A percentile compares a stretch with the other conserved stretches of the same genome.
Conservation (phyloP, 2,113 vertebrate genomes). For the Hippopotamus amphibius region DNA sequence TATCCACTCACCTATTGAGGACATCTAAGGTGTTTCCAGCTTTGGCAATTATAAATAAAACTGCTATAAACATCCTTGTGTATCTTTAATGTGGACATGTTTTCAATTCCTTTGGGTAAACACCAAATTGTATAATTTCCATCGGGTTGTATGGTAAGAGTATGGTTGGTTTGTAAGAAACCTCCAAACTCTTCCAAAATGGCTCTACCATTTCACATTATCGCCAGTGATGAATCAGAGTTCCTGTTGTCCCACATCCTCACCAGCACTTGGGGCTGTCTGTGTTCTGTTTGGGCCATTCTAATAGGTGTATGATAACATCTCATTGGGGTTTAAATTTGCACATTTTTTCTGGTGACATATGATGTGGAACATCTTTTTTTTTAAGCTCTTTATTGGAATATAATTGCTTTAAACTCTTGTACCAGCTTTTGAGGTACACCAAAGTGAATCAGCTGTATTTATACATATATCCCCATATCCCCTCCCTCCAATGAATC, state of each 20-base stretch:
- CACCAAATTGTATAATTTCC: background rate
- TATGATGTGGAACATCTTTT: background rate
- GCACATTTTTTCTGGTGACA: accelerated
- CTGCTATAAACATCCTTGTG: background rate
- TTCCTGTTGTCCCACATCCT: background rate
- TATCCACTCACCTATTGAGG: background rate
- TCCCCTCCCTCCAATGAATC: no score
- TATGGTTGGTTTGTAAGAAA: background rate
- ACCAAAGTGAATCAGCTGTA: no score
- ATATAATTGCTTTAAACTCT: no score
- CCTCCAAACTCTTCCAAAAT: background rate
- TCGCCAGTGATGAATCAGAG: background rate
- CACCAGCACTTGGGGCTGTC: background rate
- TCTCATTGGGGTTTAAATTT: background rate
- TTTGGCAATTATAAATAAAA: background rate
- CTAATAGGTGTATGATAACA: background rate
- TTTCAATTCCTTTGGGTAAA: background rate
- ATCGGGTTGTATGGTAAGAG: background rate
- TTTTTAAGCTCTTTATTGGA: no score
- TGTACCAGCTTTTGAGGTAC: no score
- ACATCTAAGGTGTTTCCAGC: background rate
- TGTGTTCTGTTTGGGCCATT: background rate
- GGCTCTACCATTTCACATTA: background rate
- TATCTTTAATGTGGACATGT: background rate
- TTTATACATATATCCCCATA: no score